Evolutionary conservation across 2,113 vertebrate genomes (phyloP), one percentile per base, ranked within the genome.

Genomic region (Rhea pennata): DNA sequence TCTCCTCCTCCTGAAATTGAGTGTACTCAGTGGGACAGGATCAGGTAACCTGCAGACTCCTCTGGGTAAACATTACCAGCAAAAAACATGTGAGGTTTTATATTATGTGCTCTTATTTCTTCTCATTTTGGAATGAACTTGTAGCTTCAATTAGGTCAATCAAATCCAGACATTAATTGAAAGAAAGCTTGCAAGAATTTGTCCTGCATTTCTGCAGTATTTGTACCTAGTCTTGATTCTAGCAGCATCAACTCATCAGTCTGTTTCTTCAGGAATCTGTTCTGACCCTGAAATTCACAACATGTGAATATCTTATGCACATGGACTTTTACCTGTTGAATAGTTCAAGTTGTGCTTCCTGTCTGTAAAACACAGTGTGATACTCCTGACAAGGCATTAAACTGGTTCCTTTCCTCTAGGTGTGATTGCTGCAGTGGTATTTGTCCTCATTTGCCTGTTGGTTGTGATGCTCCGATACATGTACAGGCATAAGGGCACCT

Each of bases 401-500:
- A 75, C 27, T 44, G 42, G 5, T 92, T 23, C 96, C 39, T 95
- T 59, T 70, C 50, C 84, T 56, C 6, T 70, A 99, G 99, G 98
- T 40, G 97, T 98, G 72, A 97, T 98, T 31, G 29, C 97, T 3
- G 97, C 98, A 0, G 97, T 99, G 77, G 90, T 98, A 3, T 95
- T 99, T 59, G 96, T 99, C 72, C 94, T 99, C 31, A 66, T 98
- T 23, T 98, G 97, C 96, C 95, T 99, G 46, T 71, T 97, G 40
- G 15, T 98, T 4, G 90, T 98, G 84, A 93, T 98, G 92, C 88
- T 98, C 3, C 82, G 95, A 9, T 98, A 98, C 94, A 44, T 98
- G 93, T 98, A 96, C 95, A 93, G 97, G 74, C 98, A 98, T 79
- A 99, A 98, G 91, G 98, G 99, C 77, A 98, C 98, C 0, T 99